phyloP scores from a whole-genome alignment of 1,140 invertebrate species.

The Pygmarrhopalites habei region DNA sequence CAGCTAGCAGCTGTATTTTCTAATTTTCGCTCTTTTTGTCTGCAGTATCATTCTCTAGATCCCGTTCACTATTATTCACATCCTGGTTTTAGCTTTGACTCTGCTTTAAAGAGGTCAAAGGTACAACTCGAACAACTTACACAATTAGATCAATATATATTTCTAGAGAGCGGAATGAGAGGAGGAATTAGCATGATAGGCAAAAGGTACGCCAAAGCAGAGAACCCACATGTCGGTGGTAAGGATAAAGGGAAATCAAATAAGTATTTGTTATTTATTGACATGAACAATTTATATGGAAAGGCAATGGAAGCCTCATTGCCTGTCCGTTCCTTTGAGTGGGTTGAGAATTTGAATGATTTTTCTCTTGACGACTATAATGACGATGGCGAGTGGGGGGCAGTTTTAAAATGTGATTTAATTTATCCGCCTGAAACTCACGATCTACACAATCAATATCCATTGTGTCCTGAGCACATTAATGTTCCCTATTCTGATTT shows the following conservation, averaged over 20 bases:
- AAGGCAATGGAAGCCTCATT: constrained; percentile 31
- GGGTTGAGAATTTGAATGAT: constrained; percentile 1
- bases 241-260: constrained; percentile 9
- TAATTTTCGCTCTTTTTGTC: constrained; percentile 32
- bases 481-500: neutral
- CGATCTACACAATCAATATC: constrained; percentile 35
- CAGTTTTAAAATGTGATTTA: constrained; percentile 40
- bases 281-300: constrained; percentile 41
- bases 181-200: constrained; percentile 38
- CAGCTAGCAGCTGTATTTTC: constrained; percentile 41
- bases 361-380: constrained; percentile 19
- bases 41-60: constrained; percentile 36
- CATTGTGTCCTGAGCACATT: constrained; percentile 33
- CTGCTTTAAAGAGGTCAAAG: constrained; percentile 33
- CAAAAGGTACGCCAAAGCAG: constrained; percentile 16
- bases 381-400: constrained; percentile 34
- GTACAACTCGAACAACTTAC: constrained; percentile 36
- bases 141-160: constrained; percentile 39
- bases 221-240: constrained; percentile 37
- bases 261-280: constrained; percentile 16
- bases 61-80: constrained; percentile 40
- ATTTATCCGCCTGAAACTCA: constrained; percentile 39
- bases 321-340: constrained; percentile 35
- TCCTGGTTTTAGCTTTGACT: constrained; percentile 40
- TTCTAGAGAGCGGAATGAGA: constrained; percentile 37